phyloP scores from a whole-genome alignment of 2,113 vertebrate genomes.

The Sinocyclocheilus rhinocerous region DNA sequence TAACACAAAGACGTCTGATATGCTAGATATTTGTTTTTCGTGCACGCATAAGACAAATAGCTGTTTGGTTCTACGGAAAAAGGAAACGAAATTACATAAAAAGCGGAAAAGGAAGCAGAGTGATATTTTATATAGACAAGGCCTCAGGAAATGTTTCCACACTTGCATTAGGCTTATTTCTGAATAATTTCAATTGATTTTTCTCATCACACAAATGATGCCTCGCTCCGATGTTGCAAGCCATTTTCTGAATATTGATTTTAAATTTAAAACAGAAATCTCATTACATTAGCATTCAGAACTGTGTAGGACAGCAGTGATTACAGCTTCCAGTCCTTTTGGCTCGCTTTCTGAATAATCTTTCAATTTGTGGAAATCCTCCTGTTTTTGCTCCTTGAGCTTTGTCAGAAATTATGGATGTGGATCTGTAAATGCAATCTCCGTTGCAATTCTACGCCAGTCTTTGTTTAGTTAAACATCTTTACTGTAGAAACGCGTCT shows the following conservation, averaged over 20 bases:
- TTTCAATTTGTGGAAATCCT: not conserved
- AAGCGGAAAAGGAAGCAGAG: not conserved
- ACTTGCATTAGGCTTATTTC: not conserved
- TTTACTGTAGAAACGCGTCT: not conserved
- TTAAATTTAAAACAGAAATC: slow-evolving; percentile 4
- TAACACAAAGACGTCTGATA: not conserved
- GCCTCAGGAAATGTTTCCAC: not conserved
- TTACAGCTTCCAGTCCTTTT: not conserved
- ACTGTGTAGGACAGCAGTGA: not conserved
- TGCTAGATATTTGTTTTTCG: not conserved
- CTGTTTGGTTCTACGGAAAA: not conserved
- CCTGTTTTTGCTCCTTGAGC: not conserved
- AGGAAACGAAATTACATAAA: not conserved
- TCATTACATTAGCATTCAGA: slow-evolving; percentile 21
- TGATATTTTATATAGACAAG: not conserved
- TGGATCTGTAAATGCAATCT: slow-evolving; percentile 16
- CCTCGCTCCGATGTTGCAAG: not conserved
- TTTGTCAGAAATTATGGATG: slow-evolving; percentile 6
- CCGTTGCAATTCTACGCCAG: not conserved
- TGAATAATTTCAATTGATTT: not conserved
- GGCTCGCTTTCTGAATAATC: not conserved
- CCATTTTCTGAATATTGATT: slow-evolving; percentile 14
- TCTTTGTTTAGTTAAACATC: not conserved
- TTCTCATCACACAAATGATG: not conserved
- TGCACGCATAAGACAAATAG: not conserved